Evolutionary conservation across 2,113 vertebrate species (phyloP), one percentile per base, ranked within the genome.

Genomic region (Larimichthys crocea): DNA sequence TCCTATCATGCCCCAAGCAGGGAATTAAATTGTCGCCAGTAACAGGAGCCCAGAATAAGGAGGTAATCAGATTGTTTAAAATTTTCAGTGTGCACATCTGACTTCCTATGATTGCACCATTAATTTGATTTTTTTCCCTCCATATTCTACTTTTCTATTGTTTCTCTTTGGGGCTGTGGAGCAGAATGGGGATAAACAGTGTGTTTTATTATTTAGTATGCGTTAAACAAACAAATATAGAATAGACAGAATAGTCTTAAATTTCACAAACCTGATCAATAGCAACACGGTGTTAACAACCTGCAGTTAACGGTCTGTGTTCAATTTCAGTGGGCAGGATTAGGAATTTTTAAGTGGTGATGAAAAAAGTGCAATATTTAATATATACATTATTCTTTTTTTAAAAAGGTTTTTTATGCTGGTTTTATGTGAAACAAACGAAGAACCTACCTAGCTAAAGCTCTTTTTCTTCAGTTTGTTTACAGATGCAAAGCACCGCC

Each of bases 301-400:
- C 56, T 69, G 40, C 44, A 77, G 40, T 71, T 79, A 7, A 57
- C 74, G 67, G 79, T 65, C 22, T 50, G 31, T 70, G 20, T 88
- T 90, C 2, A 62, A 31, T 68, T 86, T 84, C 64, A 68, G 61
- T 83, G 79, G 50, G 69, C 59, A 78, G 70, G 76, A 76, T 56
- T 75, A 62, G 20, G 72, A 86, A 14, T 73, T 79, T 95, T 89
- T 80, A 79, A 91, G 92, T 93, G 90, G 70, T 93, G 91, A 94
- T 93, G n/a, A 86, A 80, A 92, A 95, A 95, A 93, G 96, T 97
- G 96, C 96, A 97, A 96, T 98, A 98, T 92, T 86, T 89, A 81
- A 86, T 81, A 84, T 85, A 84, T 88, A 74, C 62, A 52, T 74
- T 14, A 60, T 74, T 82, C 40, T 79, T 82, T 86, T 29, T 57